A percentile compares a stretch with the other conserved stretches of the same genome.
Evolutionary conservation across 2,888 invertebrate genomes (phyloP).

Genomic region (Drosophila parthenogenetica): DNA sequence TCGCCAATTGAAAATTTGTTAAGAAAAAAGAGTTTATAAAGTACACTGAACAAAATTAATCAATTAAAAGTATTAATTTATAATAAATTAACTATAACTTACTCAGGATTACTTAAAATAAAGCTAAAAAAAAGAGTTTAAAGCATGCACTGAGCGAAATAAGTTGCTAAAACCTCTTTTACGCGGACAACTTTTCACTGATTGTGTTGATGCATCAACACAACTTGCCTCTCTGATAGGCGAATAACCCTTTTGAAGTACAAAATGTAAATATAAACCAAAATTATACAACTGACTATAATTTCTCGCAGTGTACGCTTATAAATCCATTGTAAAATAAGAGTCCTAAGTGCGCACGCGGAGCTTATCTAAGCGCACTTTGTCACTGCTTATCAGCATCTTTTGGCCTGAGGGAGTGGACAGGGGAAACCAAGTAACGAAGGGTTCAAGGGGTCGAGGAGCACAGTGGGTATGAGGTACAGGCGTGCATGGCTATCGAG

Average conservation of each 20-base stretch:
- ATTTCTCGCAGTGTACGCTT: slow-evolving; percentile 21
- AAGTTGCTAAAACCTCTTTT: too few relatives aligned
- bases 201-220: too few relatives aligned
- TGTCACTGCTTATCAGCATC: slow-evolving; percentile 81
- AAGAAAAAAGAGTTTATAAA: slow-evolving; percentile 63
- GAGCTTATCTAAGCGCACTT: slow-evolving; percentile 68
- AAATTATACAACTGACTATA: too few relatives aligned
- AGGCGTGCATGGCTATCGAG: slow-evolving; percentile 7
- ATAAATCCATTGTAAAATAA: slow-evolving; percentile 34
- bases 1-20: slow-evolving; percentile 74
- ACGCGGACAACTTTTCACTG: too few relatives aligned
- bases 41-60: slow-evolving; percentile 11
- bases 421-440: neutral
- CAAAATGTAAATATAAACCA: too few relatives aligned
- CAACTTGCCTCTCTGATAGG: too few relatives aligned
- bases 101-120: too few relatives aligned
- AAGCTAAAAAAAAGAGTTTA: too few relatives aligned
- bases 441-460: neutral
- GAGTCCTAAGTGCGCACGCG: slow-evolving; percentile 35
- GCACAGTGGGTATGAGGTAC: neutral
- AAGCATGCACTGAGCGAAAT: too few relatives aligned
- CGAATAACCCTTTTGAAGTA: too few relatives aligned
- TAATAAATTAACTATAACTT: neutral
- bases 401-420: slow-evolving; percentile 23
- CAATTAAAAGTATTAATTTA: neutral